A percentile compares a stretch with the other conserved stretches of the same genome.
These are phyloP conservation scores for Arge pagana DNA, from an alignment of 2,888 invertebrate species.

Conservation along the genomic window DNA sequence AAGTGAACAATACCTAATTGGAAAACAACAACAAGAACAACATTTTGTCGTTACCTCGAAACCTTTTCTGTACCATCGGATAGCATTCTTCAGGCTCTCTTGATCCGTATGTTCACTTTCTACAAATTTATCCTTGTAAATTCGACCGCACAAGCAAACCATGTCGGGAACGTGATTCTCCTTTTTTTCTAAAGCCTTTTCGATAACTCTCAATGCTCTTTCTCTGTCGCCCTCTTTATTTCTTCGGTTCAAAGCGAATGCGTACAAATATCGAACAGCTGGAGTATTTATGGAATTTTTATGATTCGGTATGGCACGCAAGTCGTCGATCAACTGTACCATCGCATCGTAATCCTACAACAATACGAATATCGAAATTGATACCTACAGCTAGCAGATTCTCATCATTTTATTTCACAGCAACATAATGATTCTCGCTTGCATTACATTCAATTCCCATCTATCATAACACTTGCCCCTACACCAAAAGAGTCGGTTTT, in stretches of 20 bases:
- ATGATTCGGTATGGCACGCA: slow-evolving; percentile 86
- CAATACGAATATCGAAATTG: slow-evolving; percentile 20
- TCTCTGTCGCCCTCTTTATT: slow-evolving; percentile 94
- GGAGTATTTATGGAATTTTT: slow-evolving; percentile 88
- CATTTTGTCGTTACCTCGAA: slow-evolving; percentile 71
- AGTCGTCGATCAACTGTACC: slow-evolving; percentile 93
- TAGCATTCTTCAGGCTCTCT: slow-evolving; percentile 88
- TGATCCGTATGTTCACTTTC: slow-evolving; percentile 91
- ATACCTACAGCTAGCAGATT: background rate
- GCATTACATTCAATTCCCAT: background rate
- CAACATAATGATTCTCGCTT: background rate
- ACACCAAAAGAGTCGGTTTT: background rate
- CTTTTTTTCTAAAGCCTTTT: slow-evolving; percentile 87
- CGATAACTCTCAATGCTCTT: slow-evolving; percentile 88
- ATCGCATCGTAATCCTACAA: slow-evolving; percentile 90
- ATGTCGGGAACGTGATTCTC: slow-evolving; percentile 97
- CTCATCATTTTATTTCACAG: background rate
- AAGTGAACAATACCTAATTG: background rate
- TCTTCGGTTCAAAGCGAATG: slow-evolving; percentile 94
- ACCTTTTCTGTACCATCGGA: slow-evolving; percentile 96
- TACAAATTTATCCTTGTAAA: slow-evolving; percentile 96
- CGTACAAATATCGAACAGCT: slow-evolving; percentile 90
- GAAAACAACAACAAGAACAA: background rate
- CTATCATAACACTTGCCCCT: background rate
- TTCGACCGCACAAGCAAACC: slow-evolving; percentile 95